Evolutionary conservation across 30 jellyfish, hydroid and myxozoan genomes (phyloP).

Genomic region (Hydractinia symbiolongicarpus): DNA sequence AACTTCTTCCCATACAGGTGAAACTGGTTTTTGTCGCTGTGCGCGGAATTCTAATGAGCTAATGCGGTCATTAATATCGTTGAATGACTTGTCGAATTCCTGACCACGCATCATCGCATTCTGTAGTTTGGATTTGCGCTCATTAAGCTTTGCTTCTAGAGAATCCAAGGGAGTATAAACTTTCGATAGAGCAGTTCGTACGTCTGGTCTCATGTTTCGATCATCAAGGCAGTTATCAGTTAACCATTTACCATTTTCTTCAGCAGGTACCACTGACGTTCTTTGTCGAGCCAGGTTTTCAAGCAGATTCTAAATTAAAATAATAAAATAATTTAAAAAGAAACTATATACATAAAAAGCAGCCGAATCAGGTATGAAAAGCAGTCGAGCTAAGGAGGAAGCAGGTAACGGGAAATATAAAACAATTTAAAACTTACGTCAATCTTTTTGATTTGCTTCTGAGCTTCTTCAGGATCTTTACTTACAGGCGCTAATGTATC

Average conservation of each 20-base stretch:
- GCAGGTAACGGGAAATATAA: not conserved
- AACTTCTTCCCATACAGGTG: conserved; percentile 48
- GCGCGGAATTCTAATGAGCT: conserved; percentile 58
- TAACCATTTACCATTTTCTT: conserved; percentile 76
- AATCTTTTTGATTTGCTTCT: conserved; percentile 40
- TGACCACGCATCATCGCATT: conserved; percentile 57
- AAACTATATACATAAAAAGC: not conserved
- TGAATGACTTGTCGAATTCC: conserved; percentile 49
- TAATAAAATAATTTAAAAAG: not conserved
- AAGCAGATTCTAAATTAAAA: conserved; percentile 40
- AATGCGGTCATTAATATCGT: conserved; percentile 51
- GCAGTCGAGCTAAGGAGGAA: not conserved
- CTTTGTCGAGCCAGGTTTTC: conserved; percentile 62
- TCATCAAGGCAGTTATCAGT: conserved; percentile 54
- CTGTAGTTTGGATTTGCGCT: conserved; percentile 50
- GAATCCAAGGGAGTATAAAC: conserved; percentile 50
- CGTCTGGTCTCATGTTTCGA: conserved; percentile 49
- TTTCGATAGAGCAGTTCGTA: conserved; percentile 49
- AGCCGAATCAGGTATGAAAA: not conserved
- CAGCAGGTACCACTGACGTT: conserved; percentile 44
- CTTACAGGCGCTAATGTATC: conserved; percentile 42
- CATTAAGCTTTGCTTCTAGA: conserved; percentile 54
- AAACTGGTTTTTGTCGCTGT: conserved; percentile 47
- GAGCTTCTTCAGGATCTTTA: conserved; percentile 56
- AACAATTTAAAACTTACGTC: conserved; percentile 51